These are phyloP conservation scores for Leucozona laternaria DNA, from an alignment of 2,888 invertebrate genomes.

Conservation along the genomic window DNA sequence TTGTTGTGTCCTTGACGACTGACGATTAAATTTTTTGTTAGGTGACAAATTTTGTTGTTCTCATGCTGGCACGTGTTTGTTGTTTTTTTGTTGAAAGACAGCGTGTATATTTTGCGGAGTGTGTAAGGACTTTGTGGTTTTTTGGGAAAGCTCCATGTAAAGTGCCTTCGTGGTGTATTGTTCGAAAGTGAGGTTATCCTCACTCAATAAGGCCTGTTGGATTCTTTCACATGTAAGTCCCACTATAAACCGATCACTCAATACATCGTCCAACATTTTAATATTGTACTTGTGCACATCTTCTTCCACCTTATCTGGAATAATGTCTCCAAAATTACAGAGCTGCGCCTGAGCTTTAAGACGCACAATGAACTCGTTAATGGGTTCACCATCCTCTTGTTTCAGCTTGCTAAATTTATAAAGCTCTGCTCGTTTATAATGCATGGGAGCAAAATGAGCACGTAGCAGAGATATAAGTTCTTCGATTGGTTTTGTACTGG, in stretches of 20 bases:
- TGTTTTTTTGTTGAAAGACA: not conserved
- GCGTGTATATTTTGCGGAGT: no score
- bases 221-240: conserved; percentile 13
- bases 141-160: conserved; percentile 18
- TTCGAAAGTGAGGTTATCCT: conserved; percentile 44
- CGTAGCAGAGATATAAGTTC: conserved; percentile 22
- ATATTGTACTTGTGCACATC: conserved; percentile 28
- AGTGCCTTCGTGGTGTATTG: conserved; percentile 29
- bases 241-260: conserved; percentile 40
- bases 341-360: conserved; percentile 25
- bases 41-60: not conserved
- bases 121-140: conserved; percentile 31
- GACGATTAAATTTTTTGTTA: not conserved
- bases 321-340: conserved; percentile 25
- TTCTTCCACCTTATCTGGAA: conserved; percentile 8
- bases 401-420: conserved; percentile 58
- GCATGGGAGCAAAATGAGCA: conserved; percentile 50
- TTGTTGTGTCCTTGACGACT: not conserved
- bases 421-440: conserved; percentile 69
- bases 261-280: conserved; percentile 40
- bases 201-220: not conserved
- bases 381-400: conserved; percentile 46
- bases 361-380: conserved; percentile 33
- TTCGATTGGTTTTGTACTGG: conserved; percentile 34
- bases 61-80: not conserved